phyloP scores from a whole-genome alignment of 2,797 vertebrate species.

The Lophotriccus pileatus region DNA sequence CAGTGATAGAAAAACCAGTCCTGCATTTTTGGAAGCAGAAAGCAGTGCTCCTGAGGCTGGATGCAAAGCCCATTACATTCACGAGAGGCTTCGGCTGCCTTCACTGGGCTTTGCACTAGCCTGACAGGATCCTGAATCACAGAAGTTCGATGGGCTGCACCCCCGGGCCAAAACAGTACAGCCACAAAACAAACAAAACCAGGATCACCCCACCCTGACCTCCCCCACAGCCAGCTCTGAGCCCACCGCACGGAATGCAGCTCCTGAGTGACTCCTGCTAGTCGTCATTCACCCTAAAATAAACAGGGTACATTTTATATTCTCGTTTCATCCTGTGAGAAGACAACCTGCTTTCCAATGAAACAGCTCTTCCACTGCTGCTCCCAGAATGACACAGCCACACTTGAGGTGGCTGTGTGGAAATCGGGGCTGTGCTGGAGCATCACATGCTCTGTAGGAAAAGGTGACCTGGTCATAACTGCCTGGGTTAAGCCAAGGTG shows the following conservation, averaged over 20 bases:
- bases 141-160: not conserved
- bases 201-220: not conserved
- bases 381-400: not conserved
- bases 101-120: not conserved
- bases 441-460: fast-evolving
- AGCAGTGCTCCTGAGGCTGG: not conserved
- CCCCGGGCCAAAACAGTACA: not conserved
- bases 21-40: not conserved
- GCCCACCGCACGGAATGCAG: not conserved
- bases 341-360: not conserved
- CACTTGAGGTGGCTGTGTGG: not conserved
- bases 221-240: not conserved
- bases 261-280: not conserved
- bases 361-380: not conserved
- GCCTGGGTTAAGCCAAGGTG: not conserved
- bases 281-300: not conserved
- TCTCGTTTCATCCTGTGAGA: not conserved
- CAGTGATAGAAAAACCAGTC: not conserved
- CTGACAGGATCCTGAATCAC: not conserved
- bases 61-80: not conserved
- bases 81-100: not conserved
- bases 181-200: not conserved
- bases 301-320: not conserved
- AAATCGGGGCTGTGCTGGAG: not conserved
- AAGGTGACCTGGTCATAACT: not conserved